Evolutionary conservation across 2,888 invertebrate species (phyloP).

Genomic region (Lumbricus terrestris): DNA sequence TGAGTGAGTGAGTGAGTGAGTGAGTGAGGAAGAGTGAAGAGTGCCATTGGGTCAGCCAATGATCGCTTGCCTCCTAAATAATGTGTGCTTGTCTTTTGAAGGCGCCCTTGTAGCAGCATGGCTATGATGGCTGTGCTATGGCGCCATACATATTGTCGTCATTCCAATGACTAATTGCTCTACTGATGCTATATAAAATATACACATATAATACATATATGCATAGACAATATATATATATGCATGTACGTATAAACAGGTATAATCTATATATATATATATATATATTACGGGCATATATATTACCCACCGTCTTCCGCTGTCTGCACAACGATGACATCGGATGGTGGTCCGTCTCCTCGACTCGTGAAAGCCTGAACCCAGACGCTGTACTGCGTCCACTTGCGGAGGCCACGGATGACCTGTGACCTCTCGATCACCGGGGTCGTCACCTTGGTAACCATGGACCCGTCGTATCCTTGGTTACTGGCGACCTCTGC

Average conservation of each 20-base stretch:
- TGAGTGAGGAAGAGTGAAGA: neutral
- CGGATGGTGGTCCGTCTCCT: constrained; percentile 90
- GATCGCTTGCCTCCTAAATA: too few relatives aligned
- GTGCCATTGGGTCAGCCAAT: constrained; percentile 16
- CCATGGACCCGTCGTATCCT: constrained; percentile 57
- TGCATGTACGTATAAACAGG: too few relatives aligned
- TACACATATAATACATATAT: too few relatives aligned
- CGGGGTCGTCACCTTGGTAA: constrained; percentile 63
- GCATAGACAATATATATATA: too few relatives aligned
- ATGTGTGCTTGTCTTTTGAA: too few relatives aligned
- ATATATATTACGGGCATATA: too few relatives aligned
- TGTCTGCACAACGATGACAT: constrained; percentile 91
- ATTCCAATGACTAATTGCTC: constrained; percentile 61
- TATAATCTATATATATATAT: too few relatives aligned
- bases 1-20: neutral
- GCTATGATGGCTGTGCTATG: too few relatives aligned
- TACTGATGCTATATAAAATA: too few relatives aligned
- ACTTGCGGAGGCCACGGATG: constrained; percentile 85
- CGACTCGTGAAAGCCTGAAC: constrained; percentile 77
- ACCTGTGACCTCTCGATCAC: constrained; percentile 63
- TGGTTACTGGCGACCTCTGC: constrained; percentile 55
- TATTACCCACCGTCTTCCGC: constrained; percentile 72
- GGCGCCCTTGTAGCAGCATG: too few relatives aligned
- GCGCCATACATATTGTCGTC: too few relatives aligned
- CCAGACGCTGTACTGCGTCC: constrained; percentile 96